Evolutionary conservation across 2,888 invertebrate species (phyloP), one percentile per base, ranked within the genome.

Genomic region (Coenonympha glycerion): DNA sequence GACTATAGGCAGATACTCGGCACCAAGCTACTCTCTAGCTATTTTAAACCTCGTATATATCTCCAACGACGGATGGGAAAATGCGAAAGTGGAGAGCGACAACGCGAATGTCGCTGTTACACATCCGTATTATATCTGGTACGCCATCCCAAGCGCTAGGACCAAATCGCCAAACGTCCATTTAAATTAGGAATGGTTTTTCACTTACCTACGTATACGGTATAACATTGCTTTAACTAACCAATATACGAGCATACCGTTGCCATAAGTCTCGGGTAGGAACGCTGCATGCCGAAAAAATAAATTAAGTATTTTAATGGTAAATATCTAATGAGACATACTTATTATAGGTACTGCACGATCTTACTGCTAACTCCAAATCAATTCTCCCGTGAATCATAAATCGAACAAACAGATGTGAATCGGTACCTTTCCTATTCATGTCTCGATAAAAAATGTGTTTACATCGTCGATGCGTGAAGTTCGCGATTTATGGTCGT

Each of bases 381-480:
- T 22, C 22, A 37, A 37, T 37, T 11, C 21, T n/a, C 19, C 4
- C 15, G 8, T 13, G 22, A 22, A 22, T 22, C 22, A 37, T 22
- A 22, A 15, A 49, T 49, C 19, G 5, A 26, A 36, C 19, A 26
- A n/a, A 28, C 3, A 42, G 21, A 42, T 30, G 36, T 34, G 36
- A 33, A 34, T 16, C 33, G 51, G 44, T 41, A 26, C 39, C 52
- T 40, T 42, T 52, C 48, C 52, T 41, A 52, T 62, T 58, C 57
- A 56, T 57, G 64, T 63, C 64, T 61, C 55, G 63, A 60, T 63
- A 64, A 64, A 70, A 66, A 69, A 68, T 65, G 59, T 64, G 66
- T 62, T 68, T 64, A 58, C 47, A 19, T 36, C 57, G 47, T 33
- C 49, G 39, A 55, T 52, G 51, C 58, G 41, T 49, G 50, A 46